Base-by-base conservation (phyloP, 2,888 invertebrate species). In the Panzeria rudis region DNA sequence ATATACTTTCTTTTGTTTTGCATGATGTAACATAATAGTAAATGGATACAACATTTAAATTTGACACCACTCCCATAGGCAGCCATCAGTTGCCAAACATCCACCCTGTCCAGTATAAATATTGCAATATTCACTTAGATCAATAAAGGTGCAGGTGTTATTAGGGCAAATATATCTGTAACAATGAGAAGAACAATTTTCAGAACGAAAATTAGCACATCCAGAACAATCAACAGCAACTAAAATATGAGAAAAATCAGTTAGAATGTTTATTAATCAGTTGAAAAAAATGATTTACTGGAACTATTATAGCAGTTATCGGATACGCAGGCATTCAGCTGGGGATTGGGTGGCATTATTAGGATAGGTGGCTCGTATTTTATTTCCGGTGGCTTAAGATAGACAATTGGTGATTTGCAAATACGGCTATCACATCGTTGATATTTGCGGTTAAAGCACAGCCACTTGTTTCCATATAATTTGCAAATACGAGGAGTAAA, bases 291-390 rank as follows among this genome's bases (percentile, higher is more conserved):
- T 32, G 3, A n/a, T 17, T 41, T 38, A 75, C 44, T 23, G 32
- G 32, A 35, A 77, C 32, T 23, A 9, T 84, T 88, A 4, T 50
- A 59, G 50, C 91, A 91, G 4, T 87, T 86, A 8, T 84, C 23
- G 8, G 84, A 86, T 17, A 56, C 38, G 76, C 90, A 91, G 3
- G 44, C 88, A 9, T 72, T 17, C 9, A 88, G 52, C 11, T 89
- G 89, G 8, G 90, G 90, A 86, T 89, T 89, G 0, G 90, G 91
- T 1, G 90, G 91, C 89, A 90, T 90, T 7, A 90, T 84, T 17
- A 90, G 54, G 44, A 88, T 17, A 4, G 86, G 87, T 0, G 86
- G 87, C 11, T 88, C 66, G 8, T 83, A 78, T 1, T 87, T 87
- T 3, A 88, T 56, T 35, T 86, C 66, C 0, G 89, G 88, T 3